Conservation (phyloP, 1,140 invertebrate genomes). For the Aradophagus sp. region DNA sequence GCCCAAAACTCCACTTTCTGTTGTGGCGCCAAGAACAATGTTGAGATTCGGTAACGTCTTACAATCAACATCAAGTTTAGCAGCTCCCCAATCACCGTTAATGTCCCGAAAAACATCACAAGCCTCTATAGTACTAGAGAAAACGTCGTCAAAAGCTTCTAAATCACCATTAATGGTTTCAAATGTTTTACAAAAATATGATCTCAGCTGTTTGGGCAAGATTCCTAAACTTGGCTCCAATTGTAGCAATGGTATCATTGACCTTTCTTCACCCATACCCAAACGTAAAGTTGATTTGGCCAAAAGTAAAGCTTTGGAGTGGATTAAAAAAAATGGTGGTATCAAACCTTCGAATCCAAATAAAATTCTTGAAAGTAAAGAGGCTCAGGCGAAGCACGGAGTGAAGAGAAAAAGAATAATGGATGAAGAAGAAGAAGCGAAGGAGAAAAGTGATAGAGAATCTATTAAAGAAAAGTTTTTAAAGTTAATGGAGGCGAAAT, state of each 20-base stretch:
- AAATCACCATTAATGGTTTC: constrained; percentile 18
- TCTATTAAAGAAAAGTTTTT: constrained; percentile 81
- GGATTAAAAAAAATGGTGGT: constrained; percentile 79
- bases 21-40: constrained; percentile 6
- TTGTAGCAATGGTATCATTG: constrained; percentile 75
- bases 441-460: constrained; percentile 70
- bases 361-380: constrained; percentile 75
- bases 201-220: constrained; percentile 5
- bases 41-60: constrained; percentile 6
- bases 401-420: constrained; percentile 72
- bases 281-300: constrained; percentile 76
- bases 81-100: constrained; percentile 2
- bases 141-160: no score
- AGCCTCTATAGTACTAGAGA: no score
- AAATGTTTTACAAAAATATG: constrained; percentile 3
- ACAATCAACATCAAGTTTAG: no score
- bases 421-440: constrained; percentile 71
- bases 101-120: constrained; percentile 2
- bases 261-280: constrained; percentile 78
- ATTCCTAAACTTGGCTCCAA: constrained; percentile 69
- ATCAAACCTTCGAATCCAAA: constrained; percentile 82
- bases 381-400: constrained; percentile 76
- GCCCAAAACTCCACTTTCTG: neutral
- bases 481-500: constrained; percentile 86
- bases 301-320: constrained; percentile 82